phyloP scores from a whole-genome alignment of 2,797 vertebrate species.

The Phrynocephalus forsythii region DNA sequence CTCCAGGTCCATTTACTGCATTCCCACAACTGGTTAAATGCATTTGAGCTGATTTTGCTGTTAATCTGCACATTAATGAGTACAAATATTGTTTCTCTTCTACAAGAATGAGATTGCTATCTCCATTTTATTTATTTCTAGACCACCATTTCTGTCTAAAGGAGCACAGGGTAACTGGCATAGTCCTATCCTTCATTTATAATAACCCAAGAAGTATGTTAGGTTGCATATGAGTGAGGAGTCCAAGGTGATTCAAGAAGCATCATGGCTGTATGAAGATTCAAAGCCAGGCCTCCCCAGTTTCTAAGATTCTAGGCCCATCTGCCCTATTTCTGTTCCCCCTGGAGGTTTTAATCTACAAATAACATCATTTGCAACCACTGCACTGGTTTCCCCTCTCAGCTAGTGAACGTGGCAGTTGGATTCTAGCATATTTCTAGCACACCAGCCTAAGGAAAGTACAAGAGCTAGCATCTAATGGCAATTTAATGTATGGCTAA shows the following conservation, averaged over 20 bases:
- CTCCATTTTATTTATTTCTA: not conserved
- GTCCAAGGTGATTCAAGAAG: not conserved
- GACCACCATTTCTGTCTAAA: not conserved
- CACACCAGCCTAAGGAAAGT: too few relatives aligned
- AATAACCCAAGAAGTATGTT: not conserved
- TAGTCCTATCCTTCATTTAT: not conserved
- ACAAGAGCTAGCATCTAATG: not conserved
- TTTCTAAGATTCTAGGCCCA: not conserved
- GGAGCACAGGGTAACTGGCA: not conserved
- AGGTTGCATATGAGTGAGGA: not conserved
- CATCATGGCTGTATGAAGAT: not conserved
- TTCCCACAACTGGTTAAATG: not conserved
- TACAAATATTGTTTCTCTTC: not conserved
- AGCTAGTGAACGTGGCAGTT: not conserved
- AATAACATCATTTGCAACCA: not conserved
- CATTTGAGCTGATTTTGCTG: not conserved
- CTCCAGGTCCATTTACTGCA: too few relatives aligned
- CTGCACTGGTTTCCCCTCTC: not conserved
- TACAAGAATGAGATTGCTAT: not conserved
- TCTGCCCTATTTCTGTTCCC: not conserved
- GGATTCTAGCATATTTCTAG: not conserved
- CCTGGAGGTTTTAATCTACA: not conserved
- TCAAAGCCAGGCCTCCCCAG: not conserved
- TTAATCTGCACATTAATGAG: conserved; percentile 2
- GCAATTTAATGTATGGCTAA: too few relatives aligned